phyloP scores from a whole-genome alignment of 2,113 vertebrate species.

The Pagrus major region DNA sequence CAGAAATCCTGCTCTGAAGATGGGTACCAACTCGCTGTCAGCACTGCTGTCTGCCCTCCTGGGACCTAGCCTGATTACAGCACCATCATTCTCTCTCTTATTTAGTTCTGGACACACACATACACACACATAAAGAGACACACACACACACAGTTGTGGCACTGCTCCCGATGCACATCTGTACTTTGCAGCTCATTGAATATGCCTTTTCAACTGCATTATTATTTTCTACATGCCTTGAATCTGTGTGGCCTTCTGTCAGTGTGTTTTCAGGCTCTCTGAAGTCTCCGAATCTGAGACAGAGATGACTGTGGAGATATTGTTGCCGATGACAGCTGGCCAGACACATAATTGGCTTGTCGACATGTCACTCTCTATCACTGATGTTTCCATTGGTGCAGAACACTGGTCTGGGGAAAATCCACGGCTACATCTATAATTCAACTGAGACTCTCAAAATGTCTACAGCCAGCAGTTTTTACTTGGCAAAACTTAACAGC shows the following conservation, averaged over 20 bases:
- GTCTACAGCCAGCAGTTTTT: slow-evolving; percentile 68
- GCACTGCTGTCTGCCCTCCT: slow-evolving; percentile 61
- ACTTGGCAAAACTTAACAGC: slow-evolving; percentile 56
- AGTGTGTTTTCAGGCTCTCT: slow-evolving; percentile 18
- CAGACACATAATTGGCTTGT: slow-evolving; percentile 66
- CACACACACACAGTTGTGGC: slow-evolving; percentile 3
- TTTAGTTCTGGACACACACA: slow-evolving; percentile 30
- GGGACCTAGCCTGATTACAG: slow-evolving; percentile 79
- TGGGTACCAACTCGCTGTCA: slow-evolving; percentile 68
- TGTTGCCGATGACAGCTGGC: slow-evolving; percentile 60
- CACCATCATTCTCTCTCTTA: slow-evolving; percentile 69
- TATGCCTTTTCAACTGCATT: slow-evolving; percentile 60
- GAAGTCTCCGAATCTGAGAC: slow-evolving; percentile 29
- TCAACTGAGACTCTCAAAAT: slow-evolving; percentile 61
- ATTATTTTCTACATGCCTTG: slow-evolving; percentile 55
- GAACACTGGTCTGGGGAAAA: slow-evolving; percentile 52
- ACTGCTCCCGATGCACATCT: slow-evolving; percentile 30
- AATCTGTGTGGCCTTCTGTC: slow-evolving; percentile 34
- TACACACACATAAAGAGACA: slow-evolving; percentile 14
- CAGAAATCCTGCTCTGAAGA: slow-evolving; percentile 70
- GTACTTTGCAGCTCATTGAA: slow-evolving; percentile 56
- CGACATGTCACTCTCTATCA: slow-evolving; percentile 59
- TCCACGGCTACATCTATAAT: slow-evolving; percentile 66
- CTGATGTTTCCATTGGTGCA: slow-evolving; percentile 65
- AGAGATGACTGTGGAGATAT: slow-evolving; percentile 33